Evolutionary conservation across 2,797 vertebrate genomes (phyloP).

Genomic region (Notamacropus eugenii): DNA sequence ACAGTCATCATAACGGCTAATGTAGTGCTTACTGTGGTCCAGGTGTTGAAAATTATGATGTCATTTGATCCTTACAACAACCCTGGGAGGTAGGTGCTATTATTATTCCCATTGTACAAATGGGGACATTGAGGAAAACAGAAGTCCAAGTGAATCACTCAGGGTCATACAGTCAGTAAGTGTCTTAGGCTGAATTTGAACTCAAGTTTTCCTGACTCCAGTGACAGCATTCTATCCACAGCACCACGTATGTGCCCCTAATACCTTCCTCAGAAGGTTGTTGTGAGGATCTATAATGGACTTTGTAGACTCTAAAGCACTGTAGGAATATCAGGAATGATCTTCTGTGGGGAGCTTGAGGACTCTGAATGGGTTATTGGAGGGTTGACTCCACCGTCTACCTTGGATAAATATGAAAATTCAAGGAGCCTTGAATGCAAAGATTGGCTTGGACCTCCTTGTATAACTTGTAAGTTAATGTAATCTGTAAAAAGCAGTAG

Average conservation of each 20-base stretch:
- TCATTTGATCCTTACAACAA: not conserved
- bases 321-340: not conserved
- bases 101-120: not conserved
- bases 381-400: not conserved
- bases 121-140: not conserved
- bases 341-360: not conserved
- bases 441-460: not conserved
- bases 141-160: not conserved
- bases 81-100: not conserved
- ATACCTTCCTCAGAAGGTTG: not conserved
- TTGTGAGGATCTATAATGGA: not conserved
- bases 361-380: not conserved
- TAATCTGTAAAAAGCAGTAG: not conserved
- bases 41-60: not conserved
- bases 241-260: not conserved
- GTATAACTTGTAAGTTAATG: not conserved
- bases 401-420: not conserved
- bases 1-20: too few species aligned
- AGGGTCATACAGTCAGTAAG: not conserved
- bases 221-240: not conserved
- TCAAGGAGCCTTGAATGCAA: not conserved
- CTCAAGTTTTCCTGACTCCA: not conserved
- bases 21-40: not conserved
- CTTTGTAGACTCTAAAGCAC: not conserved
- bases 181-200: not conserved